These are phyloP conservation scores for Micrastur ruficollis DNA, from an alignment of 2,797 vertebrate genomes.

Conservation along the genomic window DNA sequence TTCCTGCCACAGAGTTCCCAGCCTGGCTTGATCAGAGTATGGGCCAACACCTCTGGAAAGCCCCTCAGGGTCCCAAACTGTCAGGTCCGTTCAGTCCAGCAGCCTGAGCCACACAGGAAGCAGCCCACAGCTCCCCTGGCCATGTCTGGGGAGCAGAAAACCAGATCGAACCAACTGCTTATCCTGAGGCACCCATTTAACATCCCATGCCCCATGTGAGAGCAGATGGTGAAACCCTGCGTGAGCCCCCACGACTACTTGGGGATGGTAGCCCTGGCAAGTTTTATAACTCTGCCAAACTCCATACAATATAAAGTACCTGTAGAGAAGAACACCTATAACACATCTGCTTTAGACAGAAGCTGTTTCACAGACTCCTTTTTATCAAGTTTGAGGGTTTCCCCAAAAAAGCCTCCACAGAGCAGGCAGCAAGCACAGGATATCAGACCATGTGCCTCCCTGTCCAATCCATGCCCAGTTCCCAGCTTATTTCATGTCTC, in stretches of 20 bases:
- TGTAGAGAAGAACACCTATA: no score
- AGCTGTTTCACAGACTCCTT: not conserved
- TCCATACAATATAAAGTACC: rapidly evolving
- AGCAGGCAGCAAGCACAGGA: rapidly evolving
- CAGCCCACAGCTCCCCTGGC: rapidly evolving
- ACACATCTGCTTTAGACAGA: rapidly evolving
- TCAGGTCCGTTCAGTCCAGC: rapidly evolving
- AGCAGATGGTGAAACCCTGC: rapidly evolving
- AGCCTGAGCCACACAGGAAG: not conserved
- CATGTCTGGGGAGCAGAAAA: not conserved
- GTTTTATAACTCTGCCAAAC: rapidly evolving
- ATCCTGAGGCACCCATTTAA: not conserved
- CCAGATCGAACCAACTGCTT: rapidly evolving
- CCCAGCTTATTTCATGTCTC: rapidly evolving
- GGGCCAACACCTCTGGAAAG: not conserved
- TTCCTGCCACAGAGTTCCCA: rapidly evolving
- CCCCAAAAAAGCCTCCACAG: rapidly evolving
- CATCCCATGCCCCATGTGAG: not conserved
- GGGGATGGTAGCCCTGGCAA: rapidly evolving
- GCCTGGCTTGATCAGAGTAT: not conserved
- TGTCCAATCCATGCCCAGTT: rapidly evolving
- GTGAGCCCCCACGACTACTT: rapidly evolving
- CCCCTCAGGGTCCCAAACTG: rapidly evolving
- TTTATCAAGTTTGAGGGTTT: rapidly evolving
- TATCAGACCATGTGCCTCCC: rapidly evolving